Conservation (phyloP, 2,113 vertebrate genomes). For the Daubentonia madagascariensis region DNA sequence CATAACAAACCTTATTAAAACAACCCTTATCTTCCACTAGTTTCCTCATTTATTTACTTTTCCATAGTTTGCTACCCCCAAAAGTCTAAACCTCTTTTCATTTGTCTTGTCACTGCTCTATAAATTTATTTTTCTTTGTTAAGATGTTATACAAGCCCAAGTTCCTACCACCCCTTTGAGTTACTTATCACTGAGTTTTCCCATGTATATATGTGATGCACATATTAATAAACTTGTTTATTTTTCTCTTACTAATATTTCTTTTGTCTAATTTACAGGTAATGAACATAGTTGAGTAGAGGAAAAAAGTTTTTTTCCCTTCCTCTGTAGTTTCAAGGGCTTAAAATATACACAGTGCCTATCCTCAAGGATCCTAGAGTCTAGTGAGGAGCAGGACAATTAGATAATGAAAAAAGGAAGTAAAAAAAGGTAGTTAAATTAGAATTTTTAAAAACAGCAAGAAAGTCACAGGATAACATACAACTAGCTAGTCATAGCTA, state of each 20-base stretch:
- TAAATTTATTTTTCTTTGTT: neutral
- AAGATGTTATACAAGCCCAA: neutral
- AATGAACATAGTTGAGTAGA: neutral
- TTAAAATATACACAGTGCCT: neutral
- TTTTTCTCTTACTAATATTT: neutral
- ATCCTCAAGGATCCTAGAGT: neutral
- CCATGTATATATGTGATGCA: neutral
- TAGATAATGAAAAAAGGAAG: neutral
- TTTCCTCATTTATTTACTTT: neutral
- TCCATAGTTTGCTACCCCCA: neutral
- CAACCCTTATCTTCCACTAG: neutral
- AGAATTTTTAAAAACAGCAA: neutral
- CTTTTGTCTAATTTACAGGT: neutral
- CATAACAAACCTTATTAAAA: neutral
- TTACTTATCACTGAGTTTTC: neutral
- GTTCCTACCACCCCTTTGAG: neutral
- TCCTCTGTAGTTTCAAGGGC: neutral
- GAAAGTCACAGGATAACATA: neutral
- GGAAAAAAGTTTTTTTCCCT: neutral
- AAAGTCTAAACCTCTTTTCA: neutral
- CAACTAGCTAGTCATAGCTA: neutral
- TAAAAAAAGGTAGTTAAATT: neutral
- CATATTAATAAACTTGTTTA: neutral
- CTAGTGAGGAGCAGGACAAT: neutral
- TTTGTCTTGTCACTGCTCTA: neutral